Evolutionary conservation across 2,113 vertebrate genomes (phyloP).

Genomic region (Girardinichthys multiradiatus): DNA sequence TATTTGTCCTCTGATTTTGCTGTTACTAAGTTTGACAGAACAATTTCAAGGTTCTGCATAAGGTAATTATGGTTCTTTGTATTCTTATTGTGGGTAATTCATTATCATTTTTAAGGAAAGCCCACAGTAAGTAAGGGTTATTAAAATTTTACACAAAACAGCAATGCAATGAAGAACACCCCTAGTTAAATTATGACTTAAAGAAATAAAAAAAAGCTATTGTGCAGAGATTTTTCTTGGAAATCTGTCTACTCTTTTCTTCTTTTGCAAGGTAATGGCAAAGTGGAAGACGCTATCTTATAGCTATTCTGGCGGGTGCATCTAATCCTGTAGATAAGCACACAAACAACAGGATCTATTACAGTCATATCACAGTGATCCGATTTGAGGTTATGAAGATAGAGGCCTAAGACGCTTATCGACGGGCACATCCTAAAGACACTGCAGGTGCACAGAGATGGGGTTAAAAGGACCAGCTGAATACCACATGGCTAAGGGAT

Average conservation of each 20-base stretch:
- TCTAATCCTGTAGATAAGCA: constrained; percentile 65
- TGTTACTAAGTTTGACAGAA: neutral
- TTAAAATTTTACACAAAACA: neutral
- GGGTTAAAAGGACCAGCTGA: constrained; percentile 9
- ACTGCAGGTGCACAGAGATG: constrained; percentile 21
- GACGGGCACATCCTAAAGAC: constrained; percentile 25
- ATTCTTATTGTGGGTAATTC: neutral
- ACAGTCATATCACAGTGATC: constrained; percentile 39
- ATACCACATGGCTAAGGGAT: neutral
- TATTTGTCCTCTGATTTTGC: neutral
- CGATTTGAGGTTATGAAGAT: constrained; percentile 61
- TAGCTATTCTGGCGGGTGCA: constrained; percentile 28
- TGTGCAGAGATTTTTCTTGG: constrained; percentile 2
- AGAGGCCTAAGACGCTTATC: constrained; percentile 49
- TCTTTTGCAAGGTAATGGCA: constrained; percentile 25
- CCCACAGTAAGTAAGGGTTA: neutral
- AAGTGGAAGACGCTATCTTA: constrained; percentile 20
- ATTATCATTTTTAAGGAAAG: neutral
- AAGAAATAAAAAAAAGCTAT: neutral
- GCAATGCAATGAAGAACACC: neutral
- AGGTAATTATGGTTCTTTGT: neutral
- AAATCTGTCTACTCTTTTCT: constrained; percentile 6
- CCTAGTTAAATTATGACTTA: neutral
- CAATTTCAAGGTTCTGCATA: neutral
- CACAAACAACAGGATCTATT: constrained; percentile 51